Conservation (phyloP, 1,140 invertebrate species). For the Drosophila repleta region DNA sequence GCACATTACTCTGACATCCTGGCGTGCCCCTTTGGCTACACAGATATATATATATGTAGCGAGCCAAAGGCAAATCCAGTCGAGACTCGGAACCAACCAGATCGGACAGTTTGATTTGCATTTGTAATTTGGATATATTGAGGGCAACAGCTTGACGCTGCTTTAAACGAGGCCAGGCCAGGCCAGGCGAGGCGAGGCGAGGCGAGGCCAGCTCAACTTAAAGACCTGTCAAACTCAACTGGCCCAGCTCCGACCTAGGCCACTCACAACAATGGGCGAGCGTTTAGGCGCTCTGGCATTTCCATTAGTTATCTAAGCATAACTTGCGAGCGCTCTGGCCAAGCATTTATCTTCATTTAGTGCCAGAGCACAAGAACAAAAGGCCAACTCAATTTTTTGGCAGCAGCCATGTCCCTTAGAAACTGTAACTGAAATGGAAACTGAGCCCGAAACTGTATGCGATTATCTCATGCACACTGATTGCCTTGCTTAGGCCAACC, state of each 20-base stretch:
- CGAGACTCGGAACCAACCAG: constrained; percentile 15
- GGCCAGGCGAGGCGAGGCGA: background rate
- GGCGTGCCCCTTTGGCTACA: constrained; percentile 2
- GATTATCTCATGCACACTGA: constrained; percentile 17
- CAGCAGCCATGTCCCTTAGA: constrained; percentile 3
- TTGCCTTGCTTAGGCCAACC: constrained; percentile 12
- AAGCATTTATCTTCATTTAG: constrained; percentile 42
- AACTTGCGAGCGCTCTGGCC: constrained; percentile 20
- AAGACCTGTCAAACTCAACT: constrained; percentile 10
- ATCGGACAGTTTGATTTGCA: constrained; percentile 49
- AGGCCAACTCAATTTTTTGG: background rate
- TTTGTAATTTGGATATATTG: constrained; percentile 44
- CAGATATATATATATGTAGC: too few species aligned
- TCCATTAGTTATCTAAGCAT: constrained; percentile 41
- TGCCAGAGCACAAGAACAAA: constrained; percentile 33
- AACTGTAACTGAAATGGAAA: constrained; percentile 15
- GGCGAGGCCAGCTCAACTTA: background rate
- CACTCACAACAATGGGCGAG: constrained; percentile 1
- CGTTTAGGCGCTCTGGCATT: constrained; percentile 12
- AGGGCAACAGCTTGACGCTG: constrained; percentile 30
- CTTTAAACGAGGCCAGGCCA: constrained; percentile 9
- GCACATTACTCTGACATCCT: constrained; percentile 27
- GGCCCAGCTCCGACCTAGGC: constrained; percentile 1
- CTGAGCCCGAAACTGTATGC: constrained; percentile 8
- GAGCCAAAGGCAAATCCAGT: constrained; percentile 17